These are phyloP conservation scores for Chelonoidis abingdonii DNA, from an alignment of 2,113 vertebrate species.

Conservation along the genomic window DNA sequence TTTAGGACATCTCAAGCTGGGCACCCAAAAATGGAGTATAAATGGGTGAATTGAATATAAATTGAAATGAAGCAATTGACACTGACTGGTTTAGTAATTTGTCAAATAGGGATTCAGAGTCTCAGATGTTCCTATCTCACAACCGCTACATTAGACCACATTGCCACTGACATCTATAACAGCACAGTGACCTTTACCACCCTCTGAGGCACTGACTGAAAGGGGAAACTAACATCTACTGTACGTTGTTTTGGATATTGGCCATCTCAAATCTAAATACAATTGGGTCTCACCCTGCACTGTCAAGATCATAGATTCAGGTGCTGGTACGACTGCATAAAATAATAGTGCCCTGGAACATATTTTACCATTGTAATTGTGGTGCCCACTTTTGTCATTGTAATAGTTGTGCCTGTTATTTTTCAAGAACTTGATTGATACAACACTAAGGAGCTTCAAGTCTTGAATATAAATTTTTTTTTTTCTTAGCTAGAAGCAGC, in stretches of 20 bases:
- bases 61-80: neutral
- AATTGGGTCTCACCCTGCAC: neutral
- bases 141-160: constrained; percentile 22
- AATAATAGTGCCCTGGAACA: neutral
- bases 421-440: constrained; percentile 23
- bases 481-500: constrained; percentile 22
- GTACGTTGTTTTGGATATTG: neutral
- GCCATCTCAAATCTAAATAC: neutral
- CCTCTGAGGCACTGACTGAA: neutral
- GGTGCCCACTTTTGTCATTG: neutral
- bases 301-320: neutral
- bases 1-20: neutral
- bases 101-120: neutral
- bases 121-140: neutral
- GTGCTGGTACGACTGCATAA: neutral
- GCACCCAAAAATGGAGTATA: neutral
- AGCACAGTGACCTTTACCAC: neutral
- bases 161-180: neutral
- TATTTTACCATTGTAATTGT: neutral
- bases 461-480: neutral
- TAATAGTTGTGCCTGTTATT: neutral
- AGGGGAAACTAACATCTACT: neutral
- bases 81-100: neutral
- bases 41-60: neutral
- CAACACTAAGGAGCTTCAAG: constrained; percentile 2